Conservation (phyloP, 2,888 invertebrate genomes). For the Apamea anceps region DNA sequence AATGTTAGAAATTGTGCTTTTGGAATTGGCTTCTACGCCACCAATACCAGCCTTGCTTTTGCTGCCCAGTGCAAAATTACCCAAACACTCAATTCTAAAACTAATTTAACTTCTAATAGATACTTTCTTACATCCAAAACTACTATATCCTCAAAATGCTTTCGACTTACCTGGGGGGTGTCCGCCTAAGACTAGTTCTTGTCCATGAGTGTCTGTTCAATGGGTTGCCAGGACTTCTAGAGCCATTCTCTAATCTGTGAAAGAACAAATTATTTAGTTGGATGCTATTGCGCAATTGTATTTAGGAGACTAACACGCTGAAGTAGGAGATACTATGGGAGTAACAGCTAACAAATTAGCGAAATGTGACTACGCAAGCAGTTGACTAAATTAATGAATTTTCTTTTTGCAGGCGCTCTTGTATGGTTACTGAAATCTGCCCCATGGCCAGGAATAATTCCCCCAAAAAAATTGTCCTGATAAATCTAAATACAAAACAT, state of each 20-base stretch:
- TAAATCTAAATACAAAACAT: neutral
- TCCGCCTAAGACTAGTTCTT: conserved; percentile 95
- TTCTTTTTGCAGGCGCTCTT: neutral
- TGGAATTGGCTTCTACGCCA: neutral
- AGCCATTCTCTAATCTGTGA: conserved; percentile 89
- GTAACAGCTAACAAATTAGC: neutral
- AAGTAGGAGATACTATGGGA: neutral
- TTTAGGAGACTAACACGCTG: neutral
- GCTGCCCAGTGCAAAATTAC: neutral
- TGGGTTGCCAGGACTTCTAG: conserved; percentile 91
- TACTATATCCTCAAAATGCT: neutral
- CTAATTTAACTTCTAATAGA: neutral
- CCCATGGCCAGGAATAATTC: neutral
- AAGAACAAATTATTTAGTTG: conserved; percentile 66
- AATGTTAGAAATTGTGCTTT: neutral
- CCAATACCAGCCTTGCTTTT: neutral
- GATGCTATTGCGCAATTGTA: neutral
- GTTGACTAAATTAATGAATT: neutral
- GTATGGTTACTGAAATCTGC: neutral
- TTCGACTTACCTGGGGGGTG: conserved; percentile 93
- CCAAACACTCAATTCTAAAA: conserved; percentile 24
- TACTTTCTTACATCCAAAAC: conserved; percentile 7
- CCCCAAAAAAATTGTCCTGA: neutral
- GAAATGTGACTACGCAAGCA: neutral
- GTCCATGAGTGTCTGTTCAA: conserved; percentile 96